Percentiles rank a stretch among this genome's conserved stretches.
Evolutionary conservation across 1,140 invertebrate species (phyloP).

Genomic region (Triops cancriformis): DNA sequence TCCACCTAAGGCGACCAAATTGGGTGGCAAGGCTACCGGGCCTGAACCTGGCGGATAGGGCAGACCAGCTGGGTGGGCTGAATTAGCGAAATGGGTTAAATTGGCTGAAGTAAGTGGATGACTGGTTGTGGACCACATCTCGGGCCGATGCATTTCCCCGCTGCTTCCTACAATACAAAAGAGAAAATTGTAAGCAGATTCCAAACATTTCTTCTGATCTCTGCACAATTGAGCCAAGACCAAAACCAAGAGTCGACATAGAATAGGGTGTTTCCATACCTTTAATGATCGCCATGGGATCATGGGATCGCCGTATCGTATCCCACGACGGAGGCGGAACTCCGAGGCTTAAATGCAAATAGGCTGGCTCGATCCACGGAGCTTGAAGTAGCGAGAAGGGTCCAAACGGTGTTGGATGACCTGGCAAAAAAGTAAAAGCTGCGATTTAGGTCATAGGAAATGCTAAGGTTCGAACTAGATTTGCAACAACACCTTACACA

Average conservation of each 20-base stretch:
- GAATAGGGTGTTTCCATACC: constrained; percentile 1
- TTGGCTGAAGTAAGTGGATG: neutral
- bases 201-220: neutral
- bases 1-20: constrained; percentile 9
- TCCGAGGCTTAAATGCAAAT: constrained; percentile 30
- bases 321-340: constrained; percentile 20
- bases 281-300: constrained; percentile 26
- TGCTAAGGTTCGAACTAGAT: neutral
- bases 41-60: neutral
- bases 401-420: constrained; percentile 33
- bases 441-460: constrained; percentile 10
- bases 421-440: constrained; percentile 30
- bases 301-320: constrained; percentile 7
- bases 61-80: neutral
- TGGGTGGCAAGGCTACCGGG: neutral
- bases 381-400: constrained; percentile 31
- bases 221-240: neutral
- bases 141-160: neutral
- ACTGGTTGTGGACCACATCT: neutral
- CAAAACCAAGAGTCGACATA: neutral
- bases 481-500: neutral
- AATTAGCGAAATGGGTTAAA: neutral
- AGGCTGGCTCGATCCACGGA: constrained; percentile 35
- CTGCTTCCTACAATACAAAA: neutral
- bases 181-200: neutral